phyloP scores from a whole-genome alignment of 2,888 invertebrate species.

The Chymomyza amoena region DNA sequence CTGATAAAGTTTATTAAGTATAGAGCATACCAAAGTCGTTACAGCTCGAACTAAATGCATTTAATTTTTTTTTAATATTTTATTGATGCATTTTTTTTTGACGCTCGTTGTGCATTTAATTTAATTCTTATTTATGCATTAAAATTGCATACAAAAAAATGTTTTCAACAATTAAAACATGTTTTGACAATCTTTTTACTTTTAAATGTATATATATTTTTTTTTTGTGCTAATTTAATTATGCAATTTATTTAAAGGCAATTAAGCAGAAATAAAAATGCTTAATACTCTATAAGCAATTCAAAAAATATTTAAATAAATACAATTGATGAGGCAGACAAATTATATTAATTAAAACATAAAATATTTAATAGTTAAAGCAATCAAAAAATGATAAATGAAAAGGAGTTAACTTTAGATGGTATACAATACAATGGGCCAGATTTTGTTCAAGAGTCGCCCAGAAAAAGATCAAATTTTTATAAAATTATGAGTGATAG shows the following conservation, averaged over 20 bases:
- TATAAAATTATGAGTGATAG: too few relatives aligned
- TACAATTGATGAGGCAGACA: not conserved
- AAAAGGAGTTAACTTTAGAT: too few relatives aligned
- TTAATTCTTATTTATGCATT: constrained; percentile 53
- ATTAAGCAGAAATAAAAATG: not conserved
- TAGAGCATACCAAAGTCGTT: too few relatives aligned
- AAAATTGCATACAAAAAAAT: constrained; percentile 41
- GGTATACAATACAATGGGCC: too few relatives aligned
- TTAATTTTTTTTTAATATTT: too few relatives aligned
- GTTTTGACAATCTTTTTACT: constrained; percentile 21
- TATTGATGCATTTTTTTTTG: not conserved
- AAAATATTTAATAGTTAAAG: not conserved
- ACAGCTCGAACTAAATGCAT: too few relatives aligned
- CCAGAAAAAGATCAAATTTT: too few relatives aligned
- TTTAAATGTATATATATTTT: not conserved
- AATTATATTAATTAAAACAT: not conserved
- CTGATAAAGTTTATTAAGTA: too few relatives aligned
- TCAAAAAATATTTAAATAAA: not conserved
- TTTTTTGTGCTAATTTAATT: not conserved
- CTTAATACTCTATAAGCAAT: not conserved
- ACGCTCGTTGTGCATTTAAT: constrained; percentile 51
- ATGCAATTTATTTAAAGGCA: constrained; percentile 1
- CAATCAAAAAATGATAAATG: not conserved
- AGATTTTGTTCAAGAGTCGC: too few relatives aligned
- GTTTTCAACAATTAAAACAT: constrained; percentile 23